Conservation (phyloP, 2,113 vertebrate genomes). For the Cnemophilus loriae region DNA sequence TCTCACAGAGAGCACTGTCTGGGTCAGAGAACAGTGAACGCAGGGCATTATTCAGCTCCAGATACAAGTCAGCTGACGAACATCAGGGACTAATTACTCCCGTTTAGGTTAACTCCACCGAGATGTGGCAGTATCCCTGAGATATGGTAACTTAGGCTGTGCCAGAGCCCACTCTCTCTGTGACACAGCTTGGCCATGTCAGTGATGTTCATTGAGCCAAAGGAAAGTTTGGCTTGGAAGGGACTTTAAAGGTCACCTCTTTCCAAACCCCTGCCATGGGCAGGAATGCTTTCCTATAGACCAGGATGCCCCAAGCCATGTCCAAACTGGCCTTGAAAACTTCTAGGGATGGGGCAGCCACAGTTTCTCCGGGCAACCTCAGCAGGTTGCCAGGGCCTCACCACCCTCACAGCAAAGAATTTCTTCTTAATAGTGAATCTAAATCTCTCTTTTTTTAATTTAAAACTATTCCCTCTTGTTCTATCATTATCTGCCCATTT, state of each 20-base stretch:
- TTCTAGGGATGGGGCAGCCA: neutral
- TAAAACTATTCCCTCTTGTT: neutral
- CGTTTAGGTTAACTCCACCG: neutral
- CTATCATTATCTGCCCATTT: neutral
- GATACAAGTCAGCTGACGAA: neutral
- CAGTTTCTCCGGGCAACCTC: neutral
- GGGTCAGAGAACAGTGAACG: neutral
- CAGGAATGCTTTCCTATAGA: rapidly evolving
- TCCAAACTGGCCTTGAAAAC: neutral
- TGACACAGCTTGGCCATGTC: neutral
- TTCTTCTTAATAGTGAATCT: neutral
- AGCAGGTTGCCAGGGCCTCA: neutral
- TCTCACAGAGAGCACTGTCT: neutral
- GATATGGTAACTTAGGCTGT: neutral
- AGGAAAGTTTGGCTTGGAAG: neutral
- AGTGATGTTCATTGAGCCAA: neutral
- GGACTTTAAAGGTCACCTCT: too few relatives aligned
- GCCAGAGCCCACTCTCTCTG: neutral
- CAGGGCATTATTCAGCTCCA: neutral
- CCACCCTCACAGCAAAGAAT: neutral
- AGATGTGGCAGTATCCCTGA: neutral
- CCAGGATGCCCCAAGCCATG: neutral
- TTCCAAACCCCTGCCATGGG: neutral
- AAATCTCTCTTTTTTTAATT: neutral
- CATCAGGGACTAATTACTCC: neutral